Evolutionary conservation across 1,140 invertebrate species (phyloP).

Genomic region (Drosophila prosaltans): DNA sequence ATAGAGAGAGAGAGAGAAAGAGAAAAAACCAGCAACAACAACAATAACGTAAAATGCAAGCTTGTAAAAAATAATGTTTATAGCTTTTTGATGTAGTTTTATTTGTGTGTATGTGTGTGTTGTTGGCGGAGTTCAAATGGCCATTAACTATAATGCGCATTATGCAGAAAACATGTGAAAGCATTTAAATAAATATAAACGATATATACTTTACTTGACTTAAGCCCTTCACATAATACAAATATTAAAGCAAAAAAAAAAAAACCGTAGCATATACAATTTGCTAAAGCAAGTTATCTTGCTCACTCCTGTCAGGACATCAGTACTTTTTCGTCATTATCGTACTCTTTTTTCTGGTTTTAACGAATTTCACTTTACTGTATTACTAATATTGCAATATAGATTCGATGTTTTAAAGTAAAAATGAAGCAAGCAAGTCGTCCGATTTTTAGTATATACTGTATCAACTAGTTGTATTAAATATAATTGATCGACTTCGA

Average conservation of each 20-base stretch:
- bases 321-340: too few relatives aligned
- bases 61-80: conserved; percentile 36
- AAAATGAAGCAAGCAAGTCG: too few relatives aligned
- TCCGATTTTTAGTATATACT: too few relatives aligned
- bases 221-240: too few relatives aligned
- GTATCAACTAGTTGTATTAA: too few relatives aligned
- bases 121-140: not conserved
- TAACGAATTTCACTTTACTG: too few relatives aligned
- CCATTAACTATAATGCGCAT: conserved; percentile 27
- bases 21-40: not conserved
- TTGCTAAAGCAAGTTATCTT: not conserved
- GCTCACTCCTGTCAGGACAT: not conserved
- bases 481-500: too few relatives aligned
- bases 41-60: not conserved
- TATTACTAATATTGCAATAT: too few relatives aligned
- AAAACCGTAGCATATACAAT: too few relatives aligned
- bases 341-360: too few relatives aligned
- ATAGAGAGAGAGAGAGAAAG: not conserved
- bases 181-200: conserved; percentile 19
- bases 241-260: too few relatives aligned
- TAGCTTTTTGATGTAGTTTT: conserved; percentile 21
- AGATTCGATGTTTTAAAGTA: too few relatives aligned
- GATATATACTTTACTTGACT: not conserved
- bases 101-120: not conserved
- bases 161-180: conserved; percentile 29